Percentiles rank a stretch among this genome's conserved stretches.
phyloP scores from a whole-genome alignment of 2,113 vertebrate species.

The Lophura nycthemera region DNA sequence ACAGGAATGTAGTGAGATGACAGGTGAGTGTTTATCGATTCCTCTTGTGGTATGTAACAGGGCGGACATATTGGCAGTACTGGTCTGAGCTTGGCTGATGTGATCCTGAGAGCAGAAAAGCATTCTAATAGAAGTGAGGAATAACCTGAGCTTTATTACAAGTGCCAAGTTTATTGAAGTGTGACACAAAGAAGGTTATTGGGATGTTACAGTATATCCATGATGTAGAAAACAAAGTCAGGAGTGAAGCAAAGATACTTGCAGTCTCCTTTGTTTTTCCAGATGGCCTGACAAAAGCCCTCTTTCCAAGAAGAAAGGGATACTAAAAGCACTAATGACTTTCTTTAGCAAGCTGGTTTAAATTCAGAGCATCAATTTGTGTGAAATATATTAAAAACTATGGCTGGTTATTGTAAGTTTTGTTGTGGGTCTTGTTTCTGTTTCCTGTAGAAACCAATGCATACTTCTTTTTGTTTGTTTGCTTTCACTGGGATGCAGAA shows the following conservation, averaged over 20 bases:
- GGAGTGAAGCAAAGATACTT: background rate
- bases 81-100: background rate
- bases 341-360: background rate
- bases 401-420: background rate
- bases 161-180: constrained; percentile 1
- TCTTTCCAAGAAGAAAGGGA: background rate
- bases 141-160: constrained; percentile 10
- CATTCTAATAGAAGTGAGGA: constrained; percentile 7
- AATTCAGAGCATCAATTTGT: background rate
- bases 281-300: too few relatives aligned
- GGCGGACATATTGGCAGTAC: background rate
- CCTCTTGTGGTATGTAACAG: background rate
- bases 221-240: background rate
- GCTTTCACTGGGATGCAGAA: background rate
- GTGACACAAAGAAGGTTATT: background rate
- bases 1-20: background rate
- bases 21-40: background rate
- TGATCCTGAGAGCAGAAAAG: background rate
- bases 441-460: background rate
- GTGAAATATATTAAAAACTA: background rate
- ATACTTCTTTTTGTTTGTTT: background rate
- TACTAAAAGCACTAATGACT: background rate
- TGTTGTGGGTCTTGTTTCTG: background rate
- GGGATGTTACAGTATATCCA: rapidly evolving
- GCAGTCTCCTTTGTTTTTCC: background rate